Percentiles rank a stretch among this genome's conserved stretches.
Conservation (phyloP, 2,113 vertebrate species). For the Pedetes capensis region DNA sequence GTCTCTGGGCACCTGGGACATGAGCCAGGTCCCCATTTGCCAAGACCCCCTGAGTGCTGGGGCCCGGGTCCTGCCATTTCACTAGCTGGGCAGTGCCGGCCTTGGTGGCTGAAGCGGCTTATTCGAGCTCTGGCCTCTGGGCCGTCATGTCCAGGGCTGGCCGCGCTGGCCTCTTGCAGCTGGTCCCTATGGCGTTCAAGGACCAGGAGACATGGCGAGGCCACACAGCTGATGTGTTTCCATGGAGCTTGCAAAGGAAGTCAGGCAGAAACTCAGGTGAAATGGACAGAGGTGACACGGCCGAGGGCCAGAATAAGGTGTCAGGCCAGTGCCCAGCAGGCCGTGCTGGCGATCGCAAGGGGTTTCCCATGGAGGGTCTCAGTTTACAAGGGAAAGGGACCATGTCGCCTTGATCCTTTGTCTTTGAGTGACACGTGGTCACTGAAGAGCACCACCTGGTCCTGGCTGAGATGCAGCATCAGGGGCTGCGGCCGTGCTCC, state of each 20-base stretch:
- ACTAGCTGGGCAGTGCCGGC: not conserved
- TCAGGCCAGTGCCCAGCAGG: not conserved
- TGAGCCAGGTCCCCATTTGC: not conserved
- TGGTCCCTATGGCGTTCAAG: rapidly evolving
- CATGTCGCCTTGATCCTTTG: not conserved
- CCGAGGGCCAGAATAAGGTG: not conserved
- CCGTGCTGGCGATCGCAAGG: not conserved
- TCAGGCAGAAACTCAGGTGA: not conserved
- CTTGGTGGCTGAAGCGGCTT: not conserved
- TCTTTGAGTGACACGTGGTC: not conserved
- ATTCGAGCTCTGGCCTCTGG: not conserved
- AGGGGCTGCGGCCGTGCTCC: not conserved
- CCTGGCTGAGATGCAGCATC: too few species aligned
- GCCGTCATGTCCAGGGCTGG: not conserved
- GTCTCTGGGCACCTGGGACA: not conserved
- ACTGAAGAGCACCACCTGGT: not conserved
- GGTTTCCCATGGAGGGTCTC: too few species aligned
- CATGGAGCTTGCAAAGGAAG: not conserved
- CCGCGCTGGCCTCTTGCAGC: not conserved
- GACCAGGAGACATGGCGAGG: not conserved
- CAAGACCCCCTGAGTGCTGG: not conserved
- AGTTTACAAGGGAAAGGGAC: not conserved
- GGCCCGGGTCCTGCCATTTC: not conserved
- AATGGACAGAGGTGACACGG: not conserved
- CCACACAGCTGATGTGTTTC: not conserved